These are phyloP conservation scores for Saguinus midas DNA, from an alignment of 2,113 vertebrate species.

Conservation along the genomic window DNA sequence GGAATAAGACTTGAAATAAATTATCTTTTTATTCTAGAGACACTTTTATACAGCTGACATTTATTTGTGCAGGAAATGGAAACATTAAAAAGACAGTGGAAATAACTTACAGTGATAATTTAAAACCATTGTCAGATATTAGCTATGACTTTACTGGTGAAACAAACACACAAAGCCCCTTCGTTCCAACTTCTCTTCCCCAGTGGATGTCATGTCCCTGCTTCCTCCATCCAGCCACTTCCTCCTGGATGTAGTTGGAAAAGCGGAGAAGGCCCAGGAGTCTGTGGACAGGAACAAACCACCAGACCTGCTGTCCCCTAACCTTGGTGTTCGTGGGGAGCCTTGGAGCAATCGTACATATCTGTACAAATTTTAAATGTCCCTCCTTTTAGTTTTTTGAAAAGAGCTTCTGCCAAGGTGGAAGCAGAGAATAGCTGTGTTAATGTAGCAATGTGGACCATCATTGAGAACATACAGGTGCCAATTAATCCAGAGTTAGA, in stretches of 20 bases:
- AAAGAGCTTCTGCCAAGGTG: not conserved
- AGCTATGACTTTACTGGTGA: not conserved
- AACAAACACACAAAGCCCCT: not conserved
- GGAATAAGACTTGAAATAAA: not conserved
- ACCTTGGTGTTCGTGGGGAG: not conserved
- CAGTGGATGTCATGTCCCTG: not conserved
- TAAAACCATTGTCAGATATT: not conserved
- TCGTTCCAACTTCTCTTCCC: not conserved
- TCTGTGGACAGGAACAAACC: not conserved
- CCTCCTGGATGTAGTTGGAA: not conserved
- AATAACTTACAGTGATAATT: not conserved
- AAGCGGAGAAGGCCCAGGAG: not conserved
- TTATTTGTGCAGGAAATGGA: slow-evolving; percentile 40
- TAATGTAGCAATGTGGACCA: not conserved
- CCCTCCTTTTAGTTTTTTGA: not conserved
- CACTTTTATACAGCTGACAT: not conserved
- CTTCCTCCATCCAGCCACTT: not conserved
- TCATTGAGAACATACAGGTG: not conserved
- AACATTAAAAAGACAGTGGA: slow-evolving; percentile 23
- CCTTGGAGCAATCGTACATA: not conserved
- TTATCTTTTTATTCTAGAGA: slow-evolving; percentile 37
- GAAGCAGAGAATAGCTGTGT: not conserved
- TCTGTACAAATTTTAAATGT: not conserved
- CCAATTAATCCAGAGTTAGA: not conserved
- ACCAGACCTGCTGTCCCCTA: not conserved